Evolutionary conservation across 2,797 vertebrate genomes (phyloP).

Genomic region (Amblyopsis hoosieri): DNA sequence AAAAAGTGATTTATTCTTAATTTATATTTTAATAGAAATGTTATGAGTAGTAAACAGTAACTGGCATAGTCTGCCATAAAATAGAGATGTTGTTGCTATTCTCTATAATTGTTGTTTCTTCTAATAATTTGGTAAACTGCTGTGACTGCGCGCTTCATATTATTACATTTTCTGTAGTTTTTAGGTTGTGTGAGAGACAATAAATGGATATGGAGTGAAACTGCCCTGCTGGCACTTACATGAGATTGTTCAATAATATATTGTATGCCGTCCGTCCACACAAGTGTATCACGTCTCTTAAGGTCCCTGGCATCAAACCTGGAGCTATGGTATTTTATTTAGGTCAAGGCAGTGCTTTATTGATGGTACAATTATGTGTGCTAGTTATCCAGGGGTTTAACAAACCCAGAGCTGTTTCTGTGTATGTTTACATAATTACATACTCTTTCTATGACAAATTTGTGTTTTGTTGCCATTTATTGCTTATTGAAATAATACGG

Average conservation of each 20-base stretch:
- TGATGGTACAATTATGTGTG: constrained; percentile 56
- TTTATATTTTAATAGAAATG: too few species aligned
- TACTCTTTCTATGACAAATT: neutral
- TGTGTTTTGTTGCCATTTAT: neutral
- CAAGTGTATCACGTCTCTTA: constrained; percentile 9
- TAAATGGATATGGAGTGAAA: neutral
- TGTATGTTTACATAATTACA: too few species aligned
- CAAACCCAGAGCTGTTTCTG: neutral
- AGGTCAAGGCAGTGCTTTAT: constrained; percentile 44
- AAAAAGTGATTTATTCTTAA: too few species aligned
- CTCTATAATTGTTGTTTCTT: constrained; percentile 45
- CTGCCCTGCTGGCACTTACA: neutral
- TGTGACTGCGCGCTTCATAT: neutral
- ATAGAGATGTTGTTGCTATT: neutral
- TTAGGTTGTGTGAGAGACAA: neutral
- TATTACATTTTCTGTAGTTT: neutral
- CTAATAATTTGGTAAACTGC: constrained; percentile 19
- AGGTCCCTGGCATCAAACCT: constrained; percentile 30
- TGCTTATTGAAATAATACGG: neutral
- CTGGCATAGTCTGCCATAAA: too few species aligned
- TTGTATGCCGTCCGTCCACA: neutral
- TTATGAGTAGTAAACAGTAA: too few species aligned
- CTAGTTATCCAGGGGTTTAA: constrained; percentile 27
- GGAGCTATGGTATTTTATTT: constrained; percentile 53
- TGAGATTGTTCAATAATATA: neutral